Evolutionary conservation across 2,888 invertebrate genomes (phyloP).

Genomic region (Andrena chrysosceles): DNA sequence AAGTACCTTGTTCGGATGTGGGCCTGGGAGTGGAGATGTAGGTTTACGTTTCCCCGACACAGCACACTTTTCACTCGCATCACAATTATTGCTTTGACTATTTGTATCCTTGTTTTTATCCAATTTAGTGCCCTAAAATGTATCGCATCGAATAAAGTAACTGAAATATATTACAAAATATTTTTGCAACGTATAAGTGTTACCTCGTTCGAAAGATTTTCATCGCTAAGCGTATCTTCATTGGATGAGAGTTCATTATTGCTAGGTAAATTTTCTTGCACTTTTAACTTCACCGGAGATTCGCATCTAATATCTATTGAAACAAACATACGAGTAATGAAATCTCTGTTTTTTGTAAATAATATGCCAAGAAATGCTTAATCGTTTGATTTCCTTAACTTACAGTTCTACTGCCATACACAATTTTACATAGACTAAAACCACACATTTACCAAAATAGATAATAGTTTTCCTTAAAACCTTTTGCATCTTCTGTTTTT

Average conservation of each 20-base stretch:
- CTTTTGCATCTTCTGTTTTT: slow-evolving; percentile 81
- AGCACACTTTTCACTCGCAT: slow-evolving; percentile 39
- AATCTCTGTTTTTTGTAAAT: neutral
- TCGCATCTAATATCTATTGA: slow-evolving; percentile 62
- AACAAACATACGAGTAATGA: slow-evolving; percentile 21
- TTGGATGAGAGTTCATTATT: slow-evolving; percentile 48
- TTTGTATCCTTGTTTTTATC: slow-evolving; percentile 38
- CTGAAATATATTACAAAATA: neutral
- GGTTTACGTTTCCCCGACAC: slow-evolving; percentile 59
- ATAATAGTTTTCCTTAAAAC: slow-evolving; percentile 64
- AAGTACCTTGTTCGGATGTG: slow-evolving; percentile 66
- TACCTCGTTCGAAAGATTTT: slow-evolving; percentile 46
- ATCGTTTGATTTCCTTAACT: slow-evolving; percentile 28
- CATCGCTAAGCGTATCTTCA: slow-evolving; percentile 40
- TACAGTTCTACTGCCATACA: slow-evolving; percentile 33
- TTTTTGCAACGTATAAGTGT: neutral
- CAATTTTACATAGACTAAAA: slow-evolving; percentile 51
- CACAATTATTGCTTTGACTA: slow-evolving; percentile 48
- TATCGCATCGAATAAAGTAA: slow-evolving; percentile 3
- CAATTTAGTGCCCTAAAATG: slow-evolving; percentile 45
- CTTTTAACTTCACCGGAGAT: slow-evolving; percentile 62
- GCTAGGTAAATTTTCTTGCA: slow-evolving; percentile 59
- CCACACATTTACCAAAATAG: slow-evolving; percentile 57
- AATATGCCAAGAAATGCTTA: neutral
- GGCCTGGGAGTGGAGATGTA: slow-evolving; percentile 59